Percentiles rank a stretch among this genome's conserved stretches.
Evolutionary conservation across 2,797 vertebrate species (phyloP).

Genomic region (Enteromius anoplus): DNA sequence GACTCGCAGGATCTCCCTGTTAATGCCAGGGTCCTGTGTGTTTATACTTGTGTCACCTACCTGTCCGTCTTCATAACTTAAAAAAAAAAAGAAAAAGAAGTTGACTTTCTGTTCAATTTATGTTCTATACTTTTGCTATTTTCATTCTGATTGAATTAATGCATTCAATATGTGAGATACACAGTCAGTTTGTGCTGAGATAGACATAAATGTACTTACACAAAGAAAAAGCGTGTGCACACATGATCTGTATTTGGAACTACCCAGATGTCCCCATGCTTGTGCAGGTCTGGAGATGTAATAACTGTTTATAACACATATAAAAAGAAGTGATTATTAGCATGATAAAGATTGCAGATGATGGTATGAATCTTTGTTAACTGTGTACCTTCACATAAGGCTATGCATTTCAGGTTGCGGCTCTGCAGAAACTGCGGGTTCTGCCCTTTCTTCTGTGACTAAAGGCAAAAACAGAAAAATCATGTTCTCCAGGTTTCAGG

Average conservation of each 20-base stretch:
- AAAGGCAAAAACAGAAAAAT: conserved; percentile 34
- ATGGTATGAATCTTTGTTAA: not conserved
- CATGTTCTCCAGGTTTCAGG: not conserved
- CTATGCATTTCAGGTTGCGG: conserved; percentile 92
- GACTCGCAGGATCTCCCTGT: conserved; percentile 89
- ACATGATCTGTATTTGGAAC: conserved; percentile 91
- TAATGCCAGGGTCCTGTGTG: conserved; percentile 86
- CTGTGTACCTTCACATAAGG: conserved; percentile 89
- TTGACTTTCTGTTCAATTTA: not conserved
- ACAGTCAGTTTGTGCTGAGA: not conserved
- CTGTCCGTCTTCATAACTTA: conserved; percentile 87
- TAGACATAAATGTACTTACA: conserved; percentile 78
- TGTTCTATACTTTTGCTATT: not conserved
- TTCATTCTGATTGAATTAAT: not conserved
- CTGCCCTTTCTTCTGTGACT: conserved; percentile 90
- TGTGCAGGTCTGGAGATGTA: conserved; percentile 91
- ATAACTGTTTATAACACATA: conserved; percentile 76
- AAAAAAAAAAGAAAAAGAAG: not conserved
- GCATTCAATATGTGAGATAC: not conserved
- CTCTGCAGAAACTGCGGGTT: conserved; percentile 91
- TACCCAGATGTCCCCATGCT: conserved; percentile 92
- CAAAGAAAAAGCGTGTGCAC: conserved; percentile 93
- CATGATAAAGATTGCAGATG: not conserved
- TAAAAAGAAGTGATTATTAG: conserved; percentile 10
- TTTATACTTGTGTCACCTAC: conserved; percentile 90